phyloP scores from a whole-genome alignment of 2,113 vertebrate genomes.

The Pseudopodoces humilis region DNA sequence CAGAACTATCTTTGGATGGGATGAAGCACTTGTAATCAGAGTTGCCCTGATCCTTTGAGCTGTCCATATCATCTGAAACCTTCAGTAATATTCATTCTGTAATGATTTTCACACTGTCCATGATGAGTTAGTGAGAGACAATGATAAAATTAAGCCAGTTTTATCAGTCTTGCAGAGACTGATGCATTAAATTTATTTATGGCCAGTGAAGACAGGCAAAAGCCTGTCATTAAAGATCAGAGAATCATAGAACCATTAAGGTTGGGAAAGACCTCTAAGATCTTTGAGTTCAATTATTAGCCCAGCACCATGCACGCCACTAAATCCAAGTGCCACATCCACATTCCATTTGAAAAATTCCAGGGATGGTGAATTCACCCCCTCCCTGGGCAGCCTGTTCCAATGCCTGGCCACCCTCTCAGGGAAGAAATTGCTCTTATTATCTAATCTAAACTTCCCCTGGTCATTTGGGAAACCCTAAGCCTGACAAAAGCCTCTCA shows the following conservation, averaged over 20 bases:
- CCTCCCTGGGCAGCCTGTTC: background rate
- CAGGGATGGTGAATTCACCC: background rate
- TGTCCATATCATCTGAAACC: background rate
- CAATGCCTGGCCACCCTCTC: background rate
- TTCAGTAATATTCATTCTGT: background rate
- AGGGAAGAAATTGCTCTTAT: background rate
- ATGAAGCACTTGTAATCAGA: background rate
- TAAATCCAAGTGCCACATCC: background rate
- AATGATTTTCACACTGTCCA: background rate
- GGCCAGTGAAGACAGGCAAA: background rate
- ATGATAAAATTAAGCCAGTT: background rate
- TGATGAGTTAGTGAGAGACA: background rate
- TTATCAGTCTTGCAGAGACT: background rate
- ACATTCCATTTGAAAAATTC: background rate
- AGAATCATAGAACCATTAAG: background rate
- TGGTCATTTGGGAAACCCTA: background rate
- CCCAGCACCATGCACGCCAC: background rate
- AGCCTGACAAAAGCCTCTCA: accelerated
- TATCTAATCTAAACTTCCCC: background rate
- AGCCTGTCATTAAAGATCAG: background rate
- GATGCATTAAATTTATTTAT: background rate
- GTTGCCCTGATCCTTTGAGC: background rate
- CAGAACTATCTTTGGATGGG: background rate
- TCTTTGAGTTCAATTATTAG: background rate
- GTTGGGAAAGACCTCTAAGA: background rate